Conservation (phyloP, 2,888 invertebrate species). For the Aradus depressus region DNA sequence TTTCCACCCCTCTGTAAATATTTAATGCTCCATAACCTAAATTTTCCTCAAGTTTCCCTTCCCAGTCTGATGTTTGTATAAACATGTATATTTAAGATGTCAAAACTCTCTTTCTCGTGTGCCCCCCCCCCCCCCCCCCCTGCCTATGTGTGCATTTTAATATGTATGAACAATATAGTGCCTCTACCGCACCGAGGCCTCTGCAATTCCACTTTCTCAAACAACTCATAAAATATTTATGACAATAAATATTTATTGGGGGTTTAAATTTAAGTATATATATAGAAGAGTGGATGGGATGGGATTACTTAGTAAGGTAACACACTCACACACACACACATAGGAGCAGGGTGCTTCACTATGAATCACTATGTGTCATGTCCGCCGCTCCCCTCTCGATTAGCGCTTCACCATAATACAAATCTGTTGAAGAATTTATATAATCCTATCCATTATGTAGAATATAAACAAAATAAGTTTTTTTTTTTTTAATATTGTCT, state of each 20-base stretch:
- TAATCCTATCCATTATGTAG: too few species aligned
- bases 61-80: slow-evolving; percentile 21
- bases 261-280: slow-evolving; percentile 19
- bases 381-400: too few species aligned
- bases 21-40: slow-evolving; percentile 24
- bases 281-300: neutral
- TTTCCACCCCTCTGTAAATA: slow-evolving; percentile 20
- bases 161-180: slow-evolving; percentile 24
- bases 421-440: too few species aligned
- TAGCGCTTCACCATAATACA: too few species aligned
- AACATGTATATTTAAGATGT: slow-evolving; percentile 25
- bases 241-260: slow-evolving; percentile 19
- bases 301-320: slow-evolving; percentile 6
- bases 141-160: slow-evolving; percentile 22
- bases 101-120: slow-evolving; percentile 20
- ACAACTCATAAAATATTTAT: slow-evolving; percentile 19
- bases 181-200: neutral
- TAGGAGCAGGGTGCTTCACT: too few species aligned
- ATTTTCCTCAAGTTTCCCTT: slow-evolving; percentile 23
- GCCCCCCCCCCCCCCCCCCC: neutral
- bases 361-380: too few species aligned
- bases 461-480: too few species aligned
- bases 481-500: too few species aligned
- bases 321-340: too few species aligned
- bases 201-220: slow-evolving; percentile 15